Evolutionary conservation across 2,888 invertebrate species (phyloP), one percentile per base, ranked within the genome.

Genomic region (Dicranocentrus wangi): DNA sequence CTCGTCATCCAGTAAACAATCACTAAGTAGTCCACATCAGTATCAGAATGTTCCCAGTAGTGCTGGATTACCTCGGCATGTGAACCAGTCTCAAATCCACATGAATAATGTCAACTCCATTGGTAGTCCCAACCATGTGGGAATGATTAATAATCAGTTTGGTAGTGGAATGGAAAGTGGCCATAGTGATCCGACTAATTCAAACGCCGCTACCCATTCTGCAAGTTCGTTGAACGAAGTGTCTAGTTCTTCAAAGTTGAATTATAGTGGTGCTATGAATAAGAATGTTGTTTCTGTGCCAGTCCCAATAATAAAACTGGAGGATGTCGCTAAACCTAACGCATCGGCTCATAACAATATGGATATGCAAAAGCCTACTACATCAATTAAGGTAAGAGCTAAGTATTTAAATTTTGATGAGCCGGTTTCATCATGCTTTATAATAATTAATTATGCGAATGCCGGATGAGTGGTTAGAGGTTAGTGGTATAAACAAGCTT

Each of bases 201-300:
- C 27, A 13, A 58, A 27, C 27, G 43, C 51, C 32, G 58, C 71
- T 19, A 47, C 55, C 7, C 78, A 72, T 42, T 21, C 51, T 53
- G 25, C 61, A 66, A 51, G 58, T 43, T 42, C 79, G 15, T 21
- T 66, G 21, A 71, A 71, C 72, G 70, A 78, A 39, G 23, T 17
- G n/a, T 61, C 61, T 61, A 70, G 69, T 72, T 71, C 77, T 69
- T 60, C 77, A 10, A 77, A 71, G 69, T 51, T 72, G 28, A 72
- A 72, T 65, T 66, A 53, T 43, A 71, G 61, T 70, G 77, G 79
- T 79, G 79, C 79, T 79, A 69, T 69, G 19, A 79, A 55, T 79
- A 51, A 61, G 27, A 70, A 25, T 65, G 78, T n/a, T n/a, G 39
- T 21, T 21, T 21, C 19, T 19, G 47, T 60, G 25, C 55, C 76